Evolutionary conservation across 2,888 invertebrate species (phyloP).

Genomic region (Brenthis ino): DNA sequence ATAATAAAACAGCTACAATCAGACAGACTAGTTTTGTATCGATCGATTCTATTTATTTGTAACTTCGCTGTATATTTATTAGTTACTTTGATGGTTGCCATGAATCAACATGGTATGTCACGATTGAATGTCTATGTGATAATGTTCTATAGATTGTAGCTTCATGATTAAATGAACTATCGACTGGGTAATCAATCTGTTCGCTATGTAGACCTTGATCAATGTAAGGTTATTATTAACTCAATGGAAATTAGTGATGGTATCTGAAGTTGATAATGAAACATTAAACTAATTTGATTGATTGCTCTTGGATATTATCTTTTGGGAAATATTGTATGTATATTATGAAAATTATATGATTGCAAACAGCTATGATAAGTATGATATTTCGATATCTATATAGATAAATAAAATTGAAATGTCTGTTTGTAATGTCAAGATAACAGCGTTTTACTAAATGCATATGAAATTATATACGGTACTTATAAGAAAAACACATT

Average conservation of each 20-base stretch:
- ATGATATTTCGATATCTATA: background rate
- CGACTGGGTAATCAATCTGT: conserved; percentile 11
- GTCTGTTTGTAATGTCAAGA: too few species aligned
- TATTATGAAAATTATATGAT: background rate
- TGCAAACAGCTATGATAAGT: too few species aligned
- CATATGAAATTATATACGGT: too few species aligned
- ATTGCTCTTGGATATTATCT: conserved; percentile 12
- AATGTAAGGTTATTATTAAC: conserved; percentile 14
- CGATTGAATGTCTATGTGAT: background rate
- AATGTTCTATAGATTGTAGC: conserved; percentile 9
- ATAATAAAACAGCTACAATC: too few species aligned
- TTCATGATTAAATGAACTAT: conserved; percentile 15
- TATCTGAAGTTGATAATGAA: conserved; percentile 19
- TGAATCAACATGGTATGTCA: background rate
- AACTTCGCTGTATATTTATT: too few species aligned
- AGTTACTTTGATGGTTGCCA: too few species aligned
- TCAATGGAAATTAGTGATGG: conserved; percentile 7
- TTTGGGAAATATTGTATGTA: background rate
- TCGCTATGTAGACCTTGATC: conserved; percentile 3
- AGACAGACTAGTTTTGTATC: too few species aligned
- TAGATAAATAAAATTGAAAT: too few species aligned
- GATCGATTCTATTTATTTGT: too few species aligned
- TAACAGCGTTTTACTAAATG: too few species aligned
- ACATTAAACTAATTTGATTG: conserved; percentile 22
- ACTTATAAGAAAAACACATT: too few species aligned